phyloP scores from a whole-genome alignment of 2,797 vertebrate genomes.

The Eulemur rubriventer region DNA sequence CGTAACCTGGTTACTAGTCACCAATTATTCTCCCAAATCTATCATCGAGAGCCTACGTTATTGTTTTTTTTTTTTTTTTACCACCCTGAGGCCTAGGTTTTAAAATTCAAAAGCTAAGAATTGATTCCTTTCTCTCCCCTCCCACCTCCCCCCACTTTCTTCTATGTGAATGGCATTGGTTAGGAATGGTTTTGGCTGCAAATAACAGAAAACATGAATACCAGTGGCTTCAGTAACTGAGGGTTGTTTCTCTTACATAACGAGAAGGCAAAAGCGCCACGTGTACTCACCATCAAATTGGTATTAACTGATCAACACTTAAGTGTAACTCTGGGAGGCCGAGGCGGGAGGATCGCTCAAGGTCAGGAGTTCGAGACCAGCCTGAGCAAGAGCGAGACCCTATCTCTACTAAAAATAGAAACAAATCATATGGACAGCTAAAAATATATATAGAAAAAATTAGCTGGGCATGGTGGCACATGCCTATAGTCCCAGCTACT shows the following conservation, averaged over 20 bases:
- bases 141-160: neutral
- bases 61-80: constrained; percentile 17
- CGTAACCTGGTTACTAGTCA: neutral
- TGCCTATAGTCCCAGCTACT: no score
- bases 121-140: neutral
- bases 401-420: no score
- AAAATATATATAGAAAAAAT: no score
- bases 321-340: no score
- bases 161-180: neutral
- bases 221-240: neutral
- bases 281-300: no score
- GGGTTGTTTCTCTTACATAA: neutral
- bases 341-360: no score
- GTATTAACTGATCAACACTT: no score
- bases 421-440: no score
- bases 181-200: neutral
- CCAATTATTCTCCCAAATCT: neutral
- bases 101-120: neutral
- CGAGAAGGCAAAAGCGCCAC: neutral
- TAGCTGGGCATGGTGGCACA: no score
- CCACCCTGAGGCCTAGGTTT: neutral
- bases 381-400: no score
- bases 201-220: neutral
- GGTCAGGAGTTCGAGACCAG: no score
- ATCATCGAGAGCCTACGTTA: neutral